A percentile compares a stretch with the other conserved stretches of the same genome.
Conservation (phyloP, 2,113 vertebrate genomes). For the Thomomys bottae region DNA sequence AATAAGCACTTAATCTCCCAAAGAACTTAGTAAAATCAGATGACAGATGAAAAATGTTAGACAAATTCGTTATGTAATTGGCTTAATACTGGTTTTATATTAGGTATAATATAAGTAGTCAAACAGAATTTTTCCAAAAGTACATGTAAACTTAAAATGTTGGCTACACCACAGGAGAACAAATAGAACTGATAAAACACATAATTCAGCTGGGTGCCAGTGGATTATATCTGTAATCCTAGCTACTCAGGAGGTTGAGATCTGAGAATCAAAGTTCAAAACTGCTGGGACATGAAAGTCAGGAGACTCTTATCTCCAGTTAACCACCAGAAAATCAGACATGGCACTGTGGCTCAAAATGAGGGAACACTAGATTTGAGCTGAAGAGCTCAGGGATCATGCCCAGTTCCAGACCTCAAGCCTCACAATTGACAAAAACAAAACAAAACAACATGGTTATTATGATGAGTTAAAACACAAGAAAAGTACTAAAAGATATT, state of each 20-base stretch:
- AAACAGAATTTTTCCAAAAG: background rate
- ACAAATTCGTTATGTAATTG: background rate
- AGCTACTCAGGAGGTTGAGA: too few species aligned
- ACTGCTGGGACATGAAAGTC: too few species aligned
- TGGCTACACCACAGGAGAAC: background rate
- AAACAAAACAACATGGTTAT: background rate
- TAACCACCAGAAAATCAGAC: too few species aligned
- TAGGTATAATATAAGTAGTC: background rate
- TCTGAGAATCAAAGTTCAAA: too few species aligned
- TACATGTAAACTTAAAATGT: background rate
- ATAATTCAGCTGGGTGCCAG: too few species aligned
- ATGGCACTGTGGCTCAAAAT: too few species aligned
- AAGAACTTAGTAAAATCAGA: background rate
- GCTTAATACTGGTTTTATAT: background rate
- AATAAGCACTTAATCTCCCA: too few species aligned
- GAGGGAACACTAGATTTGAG: too few species aligned
- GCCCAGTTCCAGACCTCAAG: too few species aligned
- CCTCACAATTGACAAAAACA: background rate
- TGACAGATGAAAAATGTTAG: background rate
- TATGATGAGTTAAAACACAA: background rate
- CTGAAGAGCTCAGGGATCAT: too few species aligned
- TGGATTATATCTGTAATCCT: too few species aligned
- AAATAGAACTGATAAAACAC: background rate
- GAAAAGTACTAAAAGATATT: background rate
- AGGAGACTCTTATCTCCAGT: too few species aligned